These are phyloP conservation scores for Vanacampus margaritifer DNA, from an alignment of 2,113 vertebrate species.

Conservation along the genomic window DNA sequence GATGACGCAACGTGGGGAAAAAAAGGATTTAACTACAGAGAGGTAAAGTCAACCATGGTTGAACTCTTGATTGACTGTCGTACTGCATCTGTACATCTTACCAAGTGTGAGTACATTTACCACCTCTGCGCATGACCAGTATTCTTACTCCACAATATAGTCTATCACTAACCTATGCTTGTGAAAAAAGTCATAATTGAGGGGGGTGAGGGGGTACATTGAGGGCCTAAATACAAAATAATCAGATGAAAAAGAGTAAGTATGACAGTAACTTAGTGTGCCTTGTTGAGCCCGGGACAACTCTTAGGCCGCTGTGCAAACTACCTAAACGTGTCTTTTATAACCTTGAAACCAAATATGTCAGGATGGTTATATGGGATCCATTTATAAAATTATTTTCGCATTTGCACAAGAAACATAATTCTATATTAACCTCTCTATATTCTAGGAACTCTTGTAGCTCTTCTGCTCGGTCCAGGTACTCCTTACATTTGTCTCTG, in stretches of 20 bases:
- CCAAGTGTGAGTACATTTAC: too few relatives aligned
- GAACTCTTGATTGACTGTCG: too few relatives aligned
- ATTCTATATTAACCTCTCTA: constrained; percentile 66
- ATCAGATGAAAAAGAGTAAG: background rate
- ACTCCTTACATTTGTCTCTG: constrained; percentile 74
- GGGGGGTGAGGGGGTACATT: too few relatives aligned
- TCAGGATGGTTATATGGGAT: background rate
- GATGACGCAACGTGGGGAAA: too few relatives aligned
- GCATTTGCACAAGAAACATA: constrained; percentile 15
- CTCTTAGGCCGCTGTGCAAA: background rate
- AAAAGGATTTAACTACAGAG: too few relatives aligned
- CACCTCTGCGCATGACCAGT: too few relatives aligned
- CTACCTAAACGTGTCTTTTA: background rate
- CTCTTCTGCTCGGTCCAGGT: constrained; percentile 77
- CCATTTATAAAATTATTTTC: background rate
- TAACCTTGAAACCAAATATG: background rate
- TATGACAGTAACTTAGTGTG: background rate
- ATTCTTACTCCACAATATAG: too few relatives aligned
- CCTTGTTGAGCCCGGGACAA: background rate
- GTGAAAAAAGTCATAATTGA: too few relatives aligned
- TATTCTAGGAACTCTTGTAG: constrained; percentile 65
- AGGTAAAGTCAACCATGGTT: too few relatives aligned
- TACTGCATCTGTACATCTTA: too few relatives aligned
- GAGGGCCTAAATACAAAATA: too few relatives aligned
- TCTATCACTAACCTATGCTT: too few relatives aligned